These are phyloP conservation scores for Drosophila hawaiiensis DNA, from an alignment of 2,888 invertebrate species.

Conservation along the genomic window DNA sequence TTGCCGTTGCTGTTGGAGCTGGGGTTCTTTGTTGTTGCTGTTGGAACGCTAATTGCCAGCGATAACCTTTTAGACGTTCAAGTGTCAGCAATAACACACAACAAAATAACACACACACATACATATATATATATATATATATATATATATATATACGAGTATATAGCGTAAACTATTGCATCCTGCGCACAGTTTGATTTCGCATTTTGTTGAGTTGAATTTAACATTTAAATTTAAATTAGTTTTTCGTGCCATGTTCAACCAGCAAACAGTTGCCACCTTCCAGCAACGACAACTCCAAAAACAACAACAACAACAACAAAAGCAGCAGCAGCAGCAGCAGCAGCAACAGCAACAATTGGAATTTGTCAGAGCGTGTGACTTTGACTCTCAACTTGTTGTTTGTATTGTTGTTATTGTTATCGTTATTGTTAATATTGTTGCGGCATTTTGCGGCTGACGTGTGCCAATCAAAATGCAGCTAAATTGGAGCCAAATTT, in stretches of 20 bases:
- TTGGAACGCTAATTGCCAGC: conserved; percentile 65
- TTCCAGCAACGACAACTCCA: conserved; percentile 26
- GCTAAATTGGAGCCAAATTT: conserved; percentile 25
- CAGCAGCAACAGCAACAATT: conserved; percentile 6
- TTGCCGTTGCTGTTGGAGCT: conserved; percentile 27
- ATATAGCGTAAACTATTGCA: conserved; percentile 29
- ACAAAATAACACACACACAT: neutral
- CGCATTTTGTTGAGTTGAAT: conserved; percentile 72
- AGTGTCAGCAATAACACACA: conserved; percentile 54
- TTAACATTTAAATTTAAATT: conserved; percentile 82
- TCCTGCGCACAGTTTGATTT: conserved; percentile 49
- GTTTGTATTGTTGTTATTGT: conserved; percentile 9
- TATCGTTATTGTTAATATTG: conserved; percentile 17
- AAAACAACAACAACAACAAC: conserved; percentile 10
- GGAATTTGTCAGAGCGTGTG: conserved; percentile 64
- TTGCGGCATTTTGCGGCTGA: conserved; percentile 26
- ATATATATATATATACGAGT: too few species aligned
- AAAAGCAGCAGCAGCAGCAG: neutral
- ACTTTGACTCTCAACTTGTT: conserved; percentile 38
- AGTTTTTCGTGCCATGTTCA: conserved; percentile 80
- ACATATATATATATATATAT: too few species aligned
- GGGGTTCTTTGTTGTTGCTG: neutral
- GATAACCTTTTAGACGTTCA: conserved; percentile 60
- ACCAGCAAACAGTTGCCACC: conserved; percentile 56
- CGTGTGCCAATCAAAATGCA: conserved; percentile 55